Conservation (phyloP, 2,888 invertebrate species). For the Harpalus rubripes region DNA sequence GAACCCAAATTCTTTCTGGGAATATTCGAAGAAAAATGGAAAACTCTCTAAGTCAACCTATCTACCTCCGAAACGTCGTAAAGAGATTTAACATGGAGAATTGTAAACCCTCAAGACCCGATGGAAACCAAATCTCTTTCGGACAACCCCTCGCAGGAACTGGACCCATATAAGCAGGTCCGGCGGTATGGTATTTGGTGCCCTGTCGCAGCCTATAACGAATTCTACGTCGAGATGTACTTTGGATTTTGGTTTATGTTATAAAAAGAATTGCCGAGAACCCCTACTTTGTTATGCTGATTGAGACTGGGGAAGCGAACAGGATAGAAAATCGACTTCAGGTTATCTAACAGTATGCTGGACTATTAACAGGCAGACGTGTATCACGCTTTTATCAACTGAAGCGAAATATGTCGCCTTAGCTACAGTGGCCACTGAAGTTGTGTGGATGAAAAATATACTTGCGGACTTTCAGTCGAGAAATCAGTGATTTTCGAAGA, state of each 20-base stretch:
- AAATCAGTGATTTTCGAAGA: too few relatives aligned
- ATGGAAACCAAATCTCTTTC: background rate
- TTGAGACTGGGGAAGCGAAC: conserved; percentile 70
- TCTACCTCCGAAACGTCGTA: conserved; percentile 70
- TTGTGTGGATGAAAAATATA: background rate
- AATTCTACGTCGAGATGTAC: conserved; percentile 68
- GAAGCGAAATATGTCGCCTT: conserved; percentile 72
- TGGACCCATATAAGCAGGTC: conserved; percentile 63
- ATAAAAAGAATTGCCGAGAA: conserved; percentile 25
- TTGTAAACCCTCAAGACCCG: conserved; percentile 69
- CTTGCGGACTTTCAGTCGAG: background rate
- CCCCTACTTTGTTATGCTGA: conserved; percentile 69
- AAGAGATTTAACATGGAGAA: conserved; percentile 70
- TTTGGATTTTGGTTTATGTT: conserved; percentile 60
- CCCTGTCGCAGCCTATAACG: too few relatives aligned
- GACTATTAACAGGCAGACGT: conserved; percentile 71
- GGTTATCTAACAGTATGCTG: conserved; percentile 71
- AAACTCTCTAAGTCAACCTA: conserved; percentile 70
- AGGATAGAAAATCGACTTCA: conserved; percentile 71
- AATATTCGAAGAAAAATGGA: conserved; percentile 68
- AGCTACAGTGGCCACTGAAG: conserved; percentile 67
- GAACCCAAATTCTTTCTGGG: conserved; percentile 70
- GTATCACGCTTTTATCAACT: conserved; percentile 71
- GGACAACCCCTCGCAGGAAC: conserved; percentile 17
- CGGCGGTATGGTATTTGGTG: too few relatives aligned